Percentiles rank a stretch among this genome's conserved stretches.
Conservation (phyloP, 2,888 invertebrate species). For the Coelopa pilipes region DNA sequence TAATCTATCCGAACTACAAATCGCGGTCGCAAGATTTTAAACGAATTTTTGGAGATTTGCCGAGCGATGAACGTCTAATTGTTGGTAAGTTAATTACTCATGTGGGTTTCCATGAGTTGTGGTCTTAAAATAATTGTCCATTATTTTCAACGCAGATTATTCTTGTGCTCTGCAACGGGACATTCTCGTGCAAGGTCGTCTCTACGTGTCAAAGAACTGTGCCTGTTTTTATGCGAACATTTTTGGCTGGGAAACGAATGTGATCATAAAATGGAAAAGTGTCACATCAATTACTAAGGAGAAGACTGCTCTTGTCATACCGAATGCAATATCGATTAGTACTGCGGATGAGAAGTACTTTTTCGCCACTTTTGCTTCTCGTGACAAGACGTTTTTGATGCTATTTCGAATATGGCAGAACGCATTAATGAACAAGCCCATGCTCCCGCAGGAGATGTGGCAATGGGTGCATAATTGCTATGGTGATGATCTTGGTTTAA, state of each 20-base stretch:
- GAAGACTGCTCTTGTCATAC: constrained; percentile 92
- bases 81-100: constrained; percentile 77
- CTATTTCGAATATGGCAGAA: constrained; percentile 97
- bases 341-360: constrained; percentile 88
- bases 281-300: constrained; percentile 94
- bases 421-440: constrained; percentile 89
- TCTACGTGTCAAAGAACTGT: constrained; percentile 95
- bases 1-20: constrained; percentile 92
- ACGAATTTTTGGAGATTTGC: constrained; percentile 89
- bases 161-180: constrained; percentile 97
- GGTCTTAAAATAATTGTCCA: background rate
- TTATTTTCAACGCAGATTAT: constrained; percentile 77
- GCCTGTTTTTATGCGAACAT: constrained; percentile 98
- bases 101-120: background rate
- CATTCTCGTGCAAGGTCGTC: constrained; percentile 93
- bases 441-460: constrained; percentile 86
- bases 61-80: constrained; percentile 89
- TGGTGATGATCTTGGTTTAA: constrained; percentile 92
- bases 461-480: constrained; percentile 93
- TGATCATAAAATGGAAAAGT: constrained; percentile 88
- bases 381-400: constrained; percentile 96
- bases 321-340: constrained; percentile 92
- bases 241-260: constrained; percentile 94
- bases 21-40: constrained; percentile 93
- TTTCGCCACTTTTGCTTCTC: constrained; percentile 92